A percentile compares a stretch with the other conserved stretches of the same genome.
These are phyloP conservation scores for Bombus superbus DNA, from an alignment of 1,140 invertebrate species.

Conservation along the genomic window DNA sequence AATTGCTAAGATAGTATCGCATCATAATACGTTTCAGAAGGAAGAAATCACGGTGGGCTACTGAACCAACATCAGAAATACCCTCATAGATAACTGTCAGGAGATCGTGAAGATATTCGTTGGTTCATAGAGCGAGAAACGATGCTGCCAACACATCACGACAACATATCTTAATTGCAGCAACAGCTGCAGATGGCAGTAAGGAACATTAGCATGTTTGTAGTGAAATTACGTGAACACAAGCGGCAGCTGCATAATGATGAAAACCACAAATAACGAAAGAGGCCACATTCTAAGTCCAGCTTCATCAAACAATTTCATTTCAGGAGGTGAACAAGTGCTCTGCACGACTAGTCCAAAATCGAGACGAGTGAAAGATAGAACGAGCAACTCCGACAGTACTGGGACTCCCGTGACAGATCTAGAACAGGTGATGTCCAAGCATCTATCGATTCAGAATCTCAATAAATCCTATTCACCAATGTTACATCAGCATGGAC, in stretches of 20 bases:
- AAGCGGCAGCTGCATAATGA: conserved; percentile 84
- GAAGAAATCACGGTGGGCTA: conserved; percentile 84
- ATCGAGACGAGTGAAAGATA: conserved; percentile 76
- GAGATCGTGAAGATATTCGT: conserved; percentile 83
- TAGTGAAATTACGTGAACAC: conserved; percentile 77
- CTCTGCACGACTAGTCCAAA: conserved; percentile 80
- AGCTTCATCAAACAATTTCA: conserved; percentile 84
- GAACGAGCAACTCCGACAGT: conserved; percentile 75
- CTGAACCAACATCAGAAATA: conserved; percentile 83
- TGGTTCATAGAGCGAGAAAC: conserved; percentile 83
- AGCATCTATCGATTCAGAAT: conserved; percentile 90
- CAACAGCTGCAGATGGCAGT: conserved; percentile 72
- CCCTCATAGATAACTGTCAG: conserved; percentile 80
- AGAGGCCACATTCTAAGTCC: conserved; percentile 84
- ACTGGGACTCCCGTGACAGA: conserved; percentile 91
- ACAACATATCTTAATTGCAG: conserved; percentile 82
- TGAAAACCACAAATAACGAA: conserved; percentile 72
- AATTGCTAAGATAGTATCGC: neutral
- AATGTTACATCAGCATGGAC: conserved; percentile 90
- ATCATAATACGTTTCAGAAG: conserved; percentile 78
- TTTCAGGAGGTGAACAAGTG: conserved; percentile 77
- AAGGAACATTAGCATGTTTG: conserved; percentile 66
- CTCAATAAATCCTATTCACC: conserved; percentile 84
- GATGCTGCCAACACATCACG: conserved; percentile 82
- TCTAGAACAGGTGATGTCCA: conserved; percentile 97